Evolutionary conservation across 2,113 vertebrate genomes (phyloP).

Genomic region (Neomonachus schauinslandi): DNA sequence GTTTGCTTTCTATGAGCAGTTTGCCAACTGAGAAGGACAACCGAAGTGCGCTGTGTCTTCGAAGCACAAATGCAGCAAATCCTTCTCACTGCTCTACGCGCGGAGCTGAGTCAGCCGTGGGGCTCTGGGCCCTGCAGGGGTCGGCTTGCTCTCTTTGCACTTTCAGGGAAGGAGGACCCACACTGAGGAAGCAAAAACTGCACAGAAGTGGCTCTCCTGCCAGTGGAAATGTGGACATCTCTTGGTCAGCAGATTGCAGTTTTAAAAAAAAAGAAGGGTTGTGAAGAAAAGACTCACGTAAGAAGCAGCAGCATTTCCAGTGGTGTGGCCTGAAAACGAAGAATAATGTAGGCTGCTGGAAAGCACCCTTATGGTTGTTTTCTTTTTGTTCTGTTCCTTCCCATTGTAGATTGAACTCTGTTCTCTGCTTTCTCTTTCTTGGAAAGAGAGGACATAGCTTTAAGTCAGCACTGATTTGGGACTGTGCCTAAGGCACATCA

Average conservation of each 20-base stretch:
- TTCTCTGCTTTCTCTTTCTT: constrained; percentile 79
- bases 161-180: constrained; percentile 82
- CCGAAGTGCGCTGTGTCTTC: constrained; percentile 80
- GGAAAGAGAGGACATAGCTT: constrained; percentile 82
- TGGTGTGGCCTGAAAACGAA: constrained; percentile 72
- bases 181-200: constrained; percentile 82
- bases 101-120: constrained; percentile 59
- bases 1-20: constrained; percentile 99
- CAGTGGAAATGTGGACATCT: constrained; percentile 79
- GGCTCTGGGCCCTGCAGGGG: constrained; percentile 69
- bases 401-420: constrained; percentile 76
- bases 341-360: constrained; percentile 78
- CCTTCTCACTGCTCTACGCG: constrained; percentile 77
- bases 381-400: constrained; percentile 71
- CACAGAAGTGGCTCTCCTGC: constrained; percentile 81
- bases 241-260: constrained; percentile 79
- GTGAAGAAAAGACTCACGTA: constrained; percentile 68
- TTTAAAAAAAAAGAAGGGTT: constrained; percentile 70
- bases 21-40: constrained; percentile 91
- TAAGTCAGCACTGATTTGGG: constrained; percentile 85
- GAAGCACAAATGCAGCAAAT: constrained; percentile 86
- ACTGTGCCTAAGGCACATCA: constrained; percentile 82
- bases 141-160: constrained; percentile 83
- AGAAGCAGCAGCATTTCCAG: constrained; percentile 82
- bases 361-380: constrained; percentile 71